Conservation (phyloP, 2,888 invertebrate species). For the Agapetus fuscipes region DNA sequence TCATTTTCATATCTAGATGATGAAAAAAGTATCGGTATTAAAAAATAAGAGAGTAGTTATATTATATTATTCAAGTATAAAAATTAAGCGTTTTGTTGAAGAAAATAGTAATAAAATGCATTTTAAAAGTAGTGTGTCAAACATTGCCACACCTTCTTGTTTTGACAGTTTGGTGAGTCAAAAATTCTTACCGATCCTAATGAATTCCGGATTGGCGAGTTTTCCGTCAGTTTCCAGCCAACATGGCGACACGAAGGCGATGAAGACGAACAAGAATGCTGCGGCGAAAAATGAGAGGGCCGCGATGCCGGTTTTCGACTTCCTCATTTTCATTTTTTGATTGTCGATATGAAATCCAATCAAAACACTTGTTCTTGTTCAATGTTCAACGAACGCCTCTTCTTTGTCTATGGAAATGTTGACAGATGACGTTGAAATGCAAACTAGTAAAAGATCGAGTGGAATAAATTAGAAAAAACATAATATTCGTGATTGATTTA, state of each 20-base stretch:
- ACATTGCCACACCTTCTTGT: conserved; percentile 16
- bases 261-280: conserved; percentile 61
- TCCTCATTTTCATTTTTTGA: no score
- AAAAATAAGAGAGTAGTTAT: background rate
- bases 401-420: no score
- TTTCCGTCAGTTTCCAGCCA: conserved; percentile 81
- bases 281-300: conserved; percentile 56
- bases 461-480: no score
- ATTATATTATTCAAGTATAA: background rate
- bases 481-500: no score
- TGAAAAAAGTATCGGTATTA: background rate
- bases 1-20: no score
- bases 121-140: background rate
- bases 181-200: conserved; percentile 58
- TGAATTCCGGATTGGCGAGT: conserved; percentile 66
- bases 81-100: background rate
- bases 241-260: conserved; percentile 78
- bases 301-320: conserved; percentile 55
- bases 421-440: no score
- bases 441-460: no score
- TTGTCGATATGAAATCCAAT: no score
- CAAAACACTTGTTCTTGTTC: no score
- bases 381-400: no score
- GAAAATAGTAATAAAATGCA: background rate
- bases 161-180: conserved; percentile 1